These are phyloP conservation scores for Drosophila mayaguana DNA, from an alignment of 2,888 invertebrate genomes.

Conservation along the genomic window DNA sequence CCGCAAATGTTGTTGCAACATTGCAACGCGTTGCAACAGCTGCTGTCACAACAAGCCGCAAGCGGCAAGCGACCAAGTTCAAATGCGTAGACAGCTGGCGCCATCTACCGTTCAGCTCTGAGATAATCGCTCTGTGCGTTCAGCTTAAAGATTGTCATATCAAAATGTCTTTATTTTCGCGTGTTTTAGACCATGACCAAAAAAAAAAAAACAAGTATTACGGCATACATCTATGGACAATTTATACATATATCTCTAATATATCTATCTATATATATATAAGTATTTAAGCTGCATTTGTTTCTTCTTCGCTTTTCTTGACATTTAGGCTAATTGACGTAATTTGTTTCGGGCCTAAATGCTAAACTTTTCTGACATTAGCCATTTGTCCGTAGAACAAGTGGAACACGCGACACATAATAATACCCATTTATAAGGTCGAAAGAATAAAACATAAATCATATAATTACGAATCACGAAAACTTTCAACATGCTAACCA, in stretches of 20 bases:
- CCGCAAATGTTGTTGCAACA: conserved; percentile 32
- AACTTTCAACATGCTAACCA: not conserved
- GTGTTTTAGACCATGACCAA: conserved; percentile 65
- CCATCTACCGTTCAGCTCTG: conserved; percentile 30
- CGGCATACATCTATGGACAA: conserved; percentile 28
- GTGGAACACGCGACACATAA: conserved; percentile 29
- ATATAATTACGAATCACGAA: conserved; percentile 18
- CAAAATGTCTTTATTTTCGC: conserved; percentile 66
- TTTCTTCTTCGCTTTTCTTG: conserved; percentile 17
- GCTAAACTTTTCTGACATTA: conserved; percentile 8
- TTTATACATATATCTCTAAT: not conserved
- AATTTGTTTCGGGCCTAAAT: conserved; percentile 32
- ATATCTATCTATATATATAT: not conserved
- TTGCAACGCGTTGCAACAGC: conserved; percentile 12
- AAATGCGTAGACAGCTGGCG: conserved; percentile 36
- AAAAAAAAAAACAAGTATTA: conserved; percentile 35
- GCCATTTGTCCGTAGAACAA: conserved; percentile 19
- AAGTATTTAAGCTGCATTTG: conserved; percentile 5
- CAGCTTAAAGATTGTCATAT: conserved; percentile 60
- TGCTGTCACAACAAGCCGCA: conserved; percentile 31
- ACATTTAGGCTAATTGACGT: conserved; percentile 55
- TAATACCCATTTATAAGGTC: conserved; percentile 13
- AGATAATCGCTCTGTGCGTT: conserved; percentile 21
- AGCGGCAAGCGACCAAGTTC: conserved; percentile 32
- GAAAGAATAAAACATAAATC: conserved; percentile 9